Percentiles rank a stretch among this genome's conserved stretches.
phyloP scores from a whole-genome alignment of 2,888 invertebrate genomes.

The Melanargia galathea region DNA sequence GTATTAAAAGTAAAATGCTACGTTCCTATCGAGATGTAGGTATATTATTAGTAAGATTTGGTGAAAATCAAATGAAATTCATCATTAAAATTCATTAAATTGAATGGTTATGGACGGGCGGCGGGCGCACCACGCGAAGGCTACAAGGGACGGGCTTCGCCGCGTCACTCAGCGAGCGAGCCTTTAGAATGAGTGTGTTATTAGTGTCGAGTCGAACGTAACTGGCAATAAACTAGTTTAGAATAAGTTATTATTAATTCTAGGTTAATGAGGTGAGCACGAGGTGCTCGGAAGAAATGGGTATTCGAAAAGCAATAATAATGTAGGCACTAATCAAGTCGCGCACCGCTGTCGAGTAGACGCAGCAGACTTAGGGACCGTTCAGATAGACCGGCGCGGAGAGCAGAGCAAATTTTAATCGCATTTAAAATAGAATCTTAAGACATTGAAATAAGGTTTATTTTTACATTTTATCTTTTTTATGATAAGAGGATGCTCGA shows the following conservation, averaged over 20 bases:
- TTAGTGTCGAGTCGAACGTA: constrained; percentile 68
- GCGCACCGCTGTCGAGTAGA: constrained; percentile 72
- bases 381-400: too few species aligned
- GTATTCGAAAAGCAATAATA: constrained; percentile 84
- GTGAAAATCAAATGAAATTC: neutral
- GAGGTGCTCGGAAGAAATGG: constrained; percentile 78
- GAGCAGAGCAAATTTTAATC: too few species aligned
- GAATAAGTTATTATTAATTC: constrained; percentile 64
- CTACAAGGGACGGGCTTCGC: constrained; percentile 56
- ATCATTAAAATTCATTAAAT: constrained; percentile 24
- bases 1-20: too few species aligned
- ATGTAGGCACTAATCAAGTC: constrained; percentile 73
- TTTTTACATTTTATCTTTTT: too few species aligned
- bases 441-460: too few species aligned
- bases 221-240: constrained; percentile 78
- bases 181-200: constrained; percentile 72
- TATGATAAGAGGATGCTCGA: too few species aligned
- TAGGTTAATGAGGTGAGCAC: constrained; percentile 68
- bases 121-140: constrained; percentile 53
- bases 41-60: neutral
- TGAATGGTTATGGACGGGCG: constrained; percentile 47
- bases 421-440: too few species aligned
- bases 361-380: constrained; percentile 69
- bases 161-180: constrained; percentile 61
- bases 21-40: neutral